These are phyloP conservation scores for Chiroxiphia lanceolata DNA, from an alignment of 2,797 vertebrate genomes.

Conservation along the genomic window DNA sequence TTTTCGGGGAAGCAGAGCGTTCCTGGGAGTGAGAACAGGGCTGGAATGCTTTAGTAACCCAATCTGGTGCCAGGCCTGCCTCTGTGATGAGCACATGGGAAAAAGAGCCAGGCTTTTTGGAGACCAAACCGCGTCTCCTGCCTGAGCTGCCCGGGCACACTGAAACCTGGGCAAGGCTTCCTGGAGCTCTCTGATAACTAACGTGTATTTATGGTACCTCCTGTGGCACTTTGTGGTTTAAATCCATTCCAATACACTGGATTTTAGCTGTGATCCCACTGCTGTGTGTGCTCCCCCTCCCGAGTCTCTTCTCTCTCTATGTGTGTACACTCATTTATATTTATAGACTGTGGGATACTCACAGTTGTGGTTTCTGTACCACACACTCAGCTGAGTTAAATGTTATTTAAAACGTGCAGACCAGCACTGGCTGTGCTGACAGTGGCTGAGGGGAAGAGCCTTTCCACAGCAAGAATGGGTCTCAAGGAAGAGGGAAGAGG, in stretches of 20 bases:
- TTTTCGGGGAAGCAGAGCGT: slow-evolving; percentile 16
- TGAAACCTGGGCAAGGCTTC: background rate
- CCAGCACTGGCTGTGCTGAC: background rate
- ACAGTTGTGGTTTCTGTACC: background rate
- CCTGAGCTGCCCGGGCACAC: background rate
- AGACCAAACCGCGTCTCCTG: background rate
- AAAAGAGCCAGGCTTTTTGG: background rate
- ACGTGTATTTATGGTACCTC: background rate
- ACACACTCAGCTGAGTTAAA: background rate
- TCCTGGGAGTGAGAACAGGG: slow-evolving; percentile 9
- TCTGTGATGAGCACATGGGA: background rate
- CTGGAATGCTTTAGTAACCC: slow-evolving; percentile 55
- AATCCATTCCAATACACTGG: background rate
- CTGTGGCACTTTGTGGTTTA: background rate
- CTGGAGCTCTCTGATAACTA: background rate
- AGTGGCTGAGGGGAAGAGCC: background rate
- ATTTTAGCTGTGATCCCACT: background rate
- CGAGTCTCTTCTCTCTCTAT: background rate
- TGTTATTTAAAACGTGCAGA: background rate
- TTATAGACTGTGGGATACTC: background rate
- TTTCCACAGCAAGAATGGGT: background rate
- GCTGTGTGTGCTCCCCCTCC: background rate
- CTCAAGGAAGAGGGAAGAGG: background rate
- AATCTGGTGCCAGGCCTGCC: slow-evolving; percentile 29
- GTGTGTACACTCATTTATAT: background rate